Evolutionary conservation across 2,888 invertebrate genomes (phyloP), one percentile per base, ranked within the genome.

Genomic region (Chloroclysta siterata): DNA sequence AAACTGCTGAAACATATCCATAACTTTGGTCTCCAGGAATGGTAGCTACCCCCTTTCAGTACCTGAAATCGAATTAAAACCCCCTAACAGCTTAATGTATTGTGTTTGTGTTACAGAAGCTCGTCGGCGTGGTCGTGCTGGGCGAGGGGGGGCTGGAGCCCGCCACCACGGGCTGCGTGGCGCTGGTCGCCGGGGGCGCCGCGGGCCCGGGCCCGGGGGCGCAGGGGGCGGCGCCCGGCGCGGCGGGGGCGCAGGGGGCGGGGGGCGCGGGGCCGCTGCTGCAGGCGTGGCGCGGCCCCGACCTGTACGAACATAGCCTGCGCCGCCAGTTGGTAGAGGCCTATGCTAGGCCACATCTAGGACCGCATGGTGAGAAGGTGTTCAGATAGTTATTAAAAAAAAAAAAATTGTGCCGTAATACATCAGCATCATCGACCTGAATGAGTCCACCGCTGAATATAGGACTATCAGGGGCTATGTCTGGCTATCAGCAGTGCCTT

Each of bases 261-360:
- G 53, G 36, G 46, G 61, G 48, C 28, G 97, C 97, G 55, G 97
- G 97, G 51, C 95, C 96, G 46, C 95, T 95, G 70, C 89, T 98
- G 64, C 98, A 98, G 88, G 95, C 97, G 79, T 98, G 98, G 98
- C 91, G 94, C 53, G 94, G 94, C 87, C 52, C 86, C n/a, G 97
- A 97, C 78, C 86, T 97, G 65, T 96, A 95, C 82, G 96, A 97
- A 78, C 95, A 95, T 72, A 96, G 96, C 77, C 93, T 98, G 69
- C 94, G 96, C 42, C 94, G 96, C 29, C 91, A 95, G 71, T 94
- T 98, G 46, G 92, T 94, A 0, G 97, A 97, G 70, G 94, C 65
- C 75, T 42, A 64, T 22, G 56, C 61, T 0, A 15, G 60, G 0
- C 53, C 59, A 1, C 80, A 79, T 0, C 73, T 74, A 0, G 69